Percentiles rank a stretch among this genome's conserved stretches.
Evolutionary conservation across 2,113 vertebrate genomes (phyloP).

Genomic region (Ariopsis seemanni): DNA sequence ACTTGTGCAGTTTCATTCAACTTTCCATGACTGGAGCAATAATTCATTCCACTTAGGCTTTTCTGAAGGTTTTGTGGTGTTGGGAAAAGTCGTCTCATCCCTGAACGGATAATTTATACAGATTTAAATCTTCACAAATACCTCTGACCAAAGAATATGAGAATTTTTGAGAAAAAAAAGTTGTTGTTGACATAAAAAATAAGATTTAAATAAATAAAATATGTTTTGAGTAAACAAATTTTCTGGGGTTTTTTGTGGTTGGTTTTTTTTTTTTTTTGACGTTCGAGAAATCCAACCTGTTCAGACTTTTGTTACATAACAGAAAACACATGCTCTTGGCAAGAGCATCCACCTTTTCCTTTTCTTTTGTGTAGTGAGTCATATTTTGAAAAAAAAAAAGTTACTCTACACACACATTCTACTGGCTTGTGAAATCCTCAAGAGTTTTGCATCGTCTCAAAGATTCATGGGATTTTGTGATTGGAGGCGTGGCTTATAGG

Average conservation of each 20-base stretch:
- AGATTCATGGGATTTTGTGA: constrained; percentile 22
- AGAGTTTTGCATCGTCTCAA: not conserved
- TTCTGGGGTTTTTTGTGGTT: not conserved
- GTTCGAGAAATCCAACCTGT: not conserved
- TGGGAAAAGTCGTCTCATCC: not conserved
- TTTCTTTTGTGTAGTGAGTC: not conserved
- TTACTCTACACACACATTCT: not conserved
- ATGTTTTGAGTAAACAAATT: not conserved
- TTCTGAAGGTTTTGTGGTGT: not conserved
- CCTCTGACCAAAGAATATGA: not conserved
- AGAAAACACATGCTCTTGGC: not conserved
- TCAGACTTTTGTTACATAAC: not conserved
- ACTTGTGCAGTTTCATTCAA: not conserved
- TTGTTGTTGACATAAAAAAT: not conserved
- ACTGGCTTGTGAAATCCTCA: not conserved
- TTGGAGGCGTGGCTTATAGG: constrained; percentile 16
- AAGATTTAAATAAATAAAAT: not conserved
- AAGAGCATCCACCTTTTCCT: not conserved
- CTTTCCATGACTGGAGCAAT: not conserved
- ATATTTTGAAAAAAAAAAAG: not conserved
- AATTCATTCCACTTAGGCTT: not conserved
- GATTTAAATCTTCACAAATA: not conserved
- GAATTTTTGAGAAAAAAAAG: not conserved
- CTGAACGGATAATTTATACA: not conserved
- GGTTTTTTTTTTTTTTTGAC: too few species aligned